Conservation (phyloP, 2,113 vertebrate species). For the Paradisaea rubra region DNA sequence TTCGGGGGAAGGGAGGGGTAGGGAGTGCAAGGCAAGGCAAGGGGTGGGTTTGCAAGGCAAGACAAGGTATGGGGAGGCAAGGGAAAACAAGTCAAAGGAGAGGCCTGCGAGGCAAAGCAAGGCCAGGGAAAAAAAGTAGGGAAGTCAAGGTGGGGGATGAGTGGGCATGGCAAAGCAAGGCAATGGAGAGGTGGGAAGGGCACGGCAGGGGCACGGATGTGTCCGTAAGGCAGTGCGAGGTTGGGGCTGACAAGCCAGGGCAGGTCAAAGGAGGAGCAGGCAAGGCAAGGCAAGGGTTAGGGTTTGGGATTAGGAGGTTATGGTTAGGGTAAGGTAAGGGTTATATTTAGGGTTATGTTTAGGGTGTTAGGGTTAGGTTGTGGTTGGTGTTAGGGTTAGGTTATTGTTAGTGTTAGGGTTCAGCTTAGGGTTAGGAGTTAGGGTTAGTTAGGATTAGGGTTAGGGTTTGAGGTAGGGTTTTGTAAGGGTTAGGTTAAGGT, state of each 20-base stretch:
- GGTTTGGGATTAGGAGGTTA: neutral
- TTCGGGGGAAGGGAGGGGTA: neutral
- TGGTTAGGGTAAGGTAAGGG: neutral
- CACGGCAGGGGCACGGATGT: neutral
- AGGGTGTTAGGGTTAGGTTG: neutral
- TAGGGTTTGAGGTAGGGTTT: neutral
- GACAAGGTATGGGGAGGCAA: neutral
- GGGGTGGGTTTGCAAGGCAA: neutral
- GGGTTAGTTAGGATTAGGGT: neutral
- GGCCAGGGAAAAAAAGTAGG: neutral
- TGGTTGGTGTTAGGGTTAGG: neutral
- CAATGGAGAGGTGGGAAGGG: neutral
- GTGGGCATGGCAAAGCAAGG: neutral
- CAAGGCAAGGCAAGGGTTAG: neutral
- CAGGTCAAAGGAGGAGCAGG: neutral
- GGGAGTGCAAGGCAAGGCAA: neutral
- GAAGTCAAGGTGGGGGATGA: neutral
- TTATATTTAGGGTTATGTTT: neutral
- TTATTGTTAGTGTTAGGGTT: neutral
- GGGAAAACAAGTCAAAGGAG: neutral
- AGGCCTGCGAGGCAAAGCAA: neutral
- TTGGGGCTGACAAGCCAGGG: neutral
- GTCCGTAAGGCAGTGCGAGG: neutral
- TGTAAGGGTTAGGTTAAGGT: neutral
- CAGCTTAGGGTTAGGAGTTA: accelerated